Percentiles rank a stretch among this genome's conserved stretches.
phyloP scores from a whole-genome alignment of 2,797 vertebrate genomes.

The Choloepus didactylus region DNA sequence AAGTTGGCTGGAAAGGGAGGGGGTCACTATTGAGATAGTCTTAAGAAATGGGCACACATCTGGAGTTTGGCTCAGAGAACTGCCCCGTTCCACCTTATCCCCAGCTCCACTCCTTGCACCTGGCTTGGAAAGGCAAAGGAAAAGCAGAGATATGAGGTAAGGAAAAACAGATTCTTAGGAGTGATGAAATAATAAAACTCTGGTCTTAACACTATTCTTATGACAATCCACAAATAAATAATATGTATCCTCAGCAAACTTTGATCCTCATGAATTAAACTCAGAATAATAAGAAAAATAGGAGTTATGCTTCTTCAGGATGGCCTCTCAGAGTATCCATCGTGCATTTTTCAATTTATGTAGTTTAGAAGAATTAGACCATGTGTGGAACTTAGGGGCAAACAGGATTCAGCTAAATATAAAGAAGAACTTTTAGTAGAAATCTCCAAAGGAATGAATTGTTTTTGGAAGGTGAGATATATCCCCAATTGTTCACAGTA shows the following conservation, averaged over 20 bases:
- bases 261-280: not conserved
- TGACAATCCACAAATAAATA: not conserved
- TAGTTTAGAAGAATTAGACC: not conserved
- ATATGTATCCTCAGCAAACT: not conserved
- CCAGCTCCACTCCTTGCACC: not conserved
- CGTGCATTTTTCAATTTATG: not conserved
- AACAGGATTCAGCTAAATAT: not conserved
- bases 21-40: not conserved
- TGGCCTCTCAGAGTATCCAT: not conserved
- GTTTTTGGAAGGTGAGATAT: not conserved
- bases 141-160: not conserved
- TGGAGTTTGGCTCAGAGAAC: not conserved
- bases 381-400: not conserved
- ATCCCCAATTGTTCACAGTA: not conserved
- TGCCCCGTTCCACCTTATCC: not conserved
- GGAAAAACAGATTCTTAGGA: not conserved
- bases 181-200: not conserved
- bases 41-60: not conserved
- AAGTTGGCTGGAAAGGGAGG: not conserved
- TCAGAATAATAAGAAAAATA: not conserved
- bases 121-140: constrained; percentile 30
- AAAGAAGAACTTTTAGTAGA: not conserved
- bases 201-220: not conserved
- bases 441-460: not conserved
- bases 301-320: not conserved